Evolutionary conservation across 1,140 invertebrate species (phyloP), one percentile per base, ranked within the genome.

Genomic region (Copidosoma floridanum): DNA sequence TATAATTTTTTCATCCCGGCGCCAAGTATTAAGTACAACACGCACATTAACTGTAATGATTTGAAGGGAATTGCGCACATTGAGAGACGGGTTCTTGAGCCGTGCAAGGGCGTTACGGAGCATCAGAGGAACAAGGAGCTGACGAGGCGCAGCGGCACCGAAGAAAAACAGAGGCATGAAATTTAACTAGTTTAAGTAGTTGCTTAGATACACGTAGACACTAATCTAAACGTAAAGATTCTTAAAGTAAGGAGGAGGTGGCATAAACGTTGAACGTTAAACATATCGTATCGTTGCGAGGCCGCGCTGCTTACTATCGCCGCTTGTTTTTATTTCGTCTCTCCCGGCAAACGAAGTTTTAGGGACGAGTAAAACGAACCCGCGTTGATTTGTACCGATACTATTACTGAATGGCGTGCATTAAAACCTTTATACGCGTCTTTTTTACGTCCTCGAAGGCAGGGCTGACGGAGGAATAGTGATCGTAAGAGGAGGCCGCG

Each of bases 231-330:
- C 16, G 26, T 62, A 51, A 57, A n/a, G n/a, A 63, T 53, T 2
- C 11, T 57, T 57, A 57, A 41, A 47, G 57, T 58, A 70, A 50
- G 55, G 66, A 71, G 57, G 64, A 68, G 51, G 55, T 63, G 43
- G 16, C 29, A 21, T 44, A 48, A 57, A 54, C 56, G 65, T 63
- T 66, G 68, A 72, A 68, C 68, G 65, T 72, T 72, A 67, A 75
- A 78, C 75, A 77, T 78, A 78, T 78, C 76, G 69, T 57, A 57
- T 37, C n/a, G 38, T 57, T 63, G 61, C 41, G 16, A 57, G 57
- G 16, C n/a, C n/a, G n/a, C 8, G 12, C 18, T 61, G 35, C 18
- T 55, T 61, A 50, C 58, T 26, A 47, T 48, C 23, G 2, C 32
- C 32, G 3, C 47, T 60, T 60, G 14, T 20, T 46, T 46, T 14